Evolutionary conservation across 2,888 invertebrate genomes (phyloP).

Genomic region (Spisula subtruncata): DNA sequence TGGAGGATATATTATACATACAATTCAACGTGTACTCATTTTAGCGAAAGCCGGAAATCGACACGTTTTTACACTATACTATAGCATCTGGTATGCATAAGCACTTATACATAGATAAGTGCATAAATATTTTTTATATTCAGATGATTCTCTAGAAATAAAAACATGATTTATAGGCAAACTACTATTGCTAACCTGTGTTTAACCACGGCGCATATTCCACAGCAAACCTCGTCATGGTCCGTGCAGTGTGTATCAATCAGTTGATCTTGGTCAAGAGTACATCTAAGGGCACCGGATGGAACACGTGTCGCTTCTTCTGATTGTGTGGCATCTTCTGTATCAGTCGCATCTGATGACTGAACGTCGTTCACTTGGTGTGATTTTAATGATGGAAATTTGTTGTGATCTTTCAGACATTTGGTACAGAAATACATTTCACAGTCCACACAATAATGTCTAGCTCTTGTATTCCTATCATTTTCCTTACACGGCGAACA

Average conservation of each 20-base stretch:
- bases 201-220: conserved; percentile 31
- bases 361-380: background rate
- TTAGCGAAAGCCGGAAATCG: too few species aligned
- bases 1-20: too few species aligned
- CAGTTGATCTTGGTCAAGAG: conserved; percentile 8
- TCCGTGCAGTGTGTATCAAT: conserved; percentile 35
- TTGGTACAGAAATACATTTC: background rate
- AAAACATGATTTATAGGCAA: background rate
- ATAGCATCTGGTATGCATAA: too few species aligned
- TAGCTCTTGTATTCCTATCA: background rate
- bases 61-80: too few species aligned
- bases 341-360: background rate
- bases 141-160: background rate
- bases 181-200: conserved; percentile 18
- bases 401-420: background rate
- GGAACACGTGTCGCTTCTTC: background rate
- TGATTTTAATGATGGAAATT: background rate
- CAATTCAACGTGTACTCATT: too few species aligned
- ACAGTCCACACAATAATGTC: conserved; percentile 11
- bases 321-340: background rate
- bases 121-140: background rate
- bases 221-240: conserved; percentile 36
- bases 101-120: too few species aligned
- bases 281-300: background rate
- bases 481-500: background rate